Percentiles rank a stretch among this genome's conserved stretches.
Conservation (phyloP, 2,888 invertebrate species). For the Timema cristinae region DNA sequence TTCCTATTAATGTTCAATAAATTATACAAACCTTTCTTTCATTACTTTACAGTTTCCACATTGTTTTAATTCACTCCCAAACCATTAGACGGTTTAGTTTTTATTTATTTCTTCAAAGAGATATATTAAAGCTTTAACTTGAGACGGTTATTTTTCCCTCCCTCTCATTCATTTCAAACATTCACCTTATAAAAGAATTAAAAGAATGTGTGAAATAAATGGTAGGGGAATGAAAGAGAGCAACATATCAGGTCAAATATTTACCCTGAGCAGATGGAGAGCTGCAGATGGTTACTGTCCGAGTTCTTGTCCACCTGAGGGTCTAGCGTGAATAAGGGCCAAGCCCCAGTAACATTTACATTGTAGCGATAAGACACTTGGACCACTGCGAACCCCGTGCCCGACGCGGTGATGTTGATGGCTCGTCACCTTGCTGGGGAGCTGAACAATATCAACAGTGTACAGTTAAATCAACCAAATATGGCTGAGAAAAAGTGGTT, state of each 20-base stretch:
- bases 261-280: constrained; percentile 78
- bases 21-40: too few species aligned
- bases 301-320: constrained; percentile 81
- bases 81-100: too few species aligned
- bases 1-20: too few species aligned
- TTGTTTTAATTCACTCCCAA: too few species aligned
- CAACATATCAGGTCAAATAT: constrained; percentile 3
- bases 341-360: constrained; percentile 80
- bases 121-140: too few species aligned
- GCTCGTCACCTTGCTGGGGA: constrained; percentile 55
- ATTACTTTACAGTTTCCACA: too few species aligned
- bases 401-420: constrained; percentile 71
- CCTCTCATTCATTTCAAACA: too few species aligned
- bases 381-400: constrained; percentile 73
- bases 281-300: constrained; percentile 67
- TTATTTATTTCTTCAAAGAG: too few species aligned
- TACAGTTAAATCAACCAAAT: not conserved
- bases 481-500: too few species aligned
- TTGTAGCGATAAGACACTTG: constrained; percentile 78
- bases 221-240: not conserved
- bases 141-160: too few species aligned
- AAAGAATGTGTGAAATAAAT: too few species aligned
- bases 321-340: constrained; percentile 82
- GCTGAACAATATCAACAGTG: constrained; percentile 38
- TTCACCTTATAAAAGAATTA: too few species aligned